phyloP scores from a whole-genome alignment of 2,113 vertebrate genomes.

The Phyllostomus hastatus region DNA sequence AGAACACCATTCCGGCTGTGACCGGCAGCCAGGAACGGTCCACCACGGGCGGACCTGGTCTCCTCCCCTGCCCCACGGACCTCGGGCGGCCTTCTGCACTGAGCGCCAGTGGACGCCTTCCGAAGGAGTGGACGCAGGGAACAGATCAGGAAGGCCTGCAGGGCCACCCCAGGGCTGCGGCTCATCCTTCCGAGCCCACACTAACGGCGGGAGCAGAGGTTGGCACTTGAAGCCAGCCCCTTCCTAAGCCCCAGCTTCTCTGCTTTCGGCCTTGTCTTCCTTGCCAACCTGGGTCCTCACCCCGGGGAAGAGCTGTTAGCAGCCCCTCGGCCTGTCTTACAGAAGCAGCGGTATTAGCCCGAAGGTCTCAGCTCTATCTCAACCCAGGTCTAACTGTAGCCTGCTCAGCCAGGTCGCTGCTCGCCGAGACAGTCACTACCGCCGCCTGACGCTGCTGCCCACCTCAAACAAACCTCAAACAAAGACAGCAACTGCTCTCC shows the following conservation, averaged over 20 bases:
- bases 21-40: background rate
- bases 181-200: background rate
- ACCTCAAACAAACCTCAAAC: too few species aligned
- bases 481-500: background rate
- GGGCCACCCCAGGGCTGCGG: background rate
- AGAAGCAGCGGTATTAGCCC: conserved; percentile 35
- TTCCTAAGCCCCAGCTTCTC: background rate
- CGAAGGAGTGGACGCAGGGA: accelerated
- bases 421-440: conserved; percentile 10
- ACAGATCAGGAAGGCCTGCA: background rate
- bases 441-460: background rate
- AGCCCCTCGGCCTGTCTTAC: background rate
- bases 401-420: background rate
- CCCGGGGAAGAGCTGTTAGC: conserved; percentile 2
- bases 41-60: background rate
- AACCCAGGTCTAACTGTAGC: conserved; percentile 1
- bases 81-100: background rate
- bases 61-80: background rate
- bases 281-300: background rate
- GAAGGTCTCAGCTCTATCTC: background rate
- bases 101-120: background rate
- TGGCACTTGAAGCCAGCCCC: background rate
- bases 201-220: background rate
- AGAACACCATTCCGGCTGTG: background rate
- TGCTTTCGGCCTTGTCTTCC: conserved; percentile 7